Evolutionary conservation across 2,888 invertebrate genomes (phyloP), one percentile per base, ranked within the genome.

Genomic region (Clivina fossor): DNA sequence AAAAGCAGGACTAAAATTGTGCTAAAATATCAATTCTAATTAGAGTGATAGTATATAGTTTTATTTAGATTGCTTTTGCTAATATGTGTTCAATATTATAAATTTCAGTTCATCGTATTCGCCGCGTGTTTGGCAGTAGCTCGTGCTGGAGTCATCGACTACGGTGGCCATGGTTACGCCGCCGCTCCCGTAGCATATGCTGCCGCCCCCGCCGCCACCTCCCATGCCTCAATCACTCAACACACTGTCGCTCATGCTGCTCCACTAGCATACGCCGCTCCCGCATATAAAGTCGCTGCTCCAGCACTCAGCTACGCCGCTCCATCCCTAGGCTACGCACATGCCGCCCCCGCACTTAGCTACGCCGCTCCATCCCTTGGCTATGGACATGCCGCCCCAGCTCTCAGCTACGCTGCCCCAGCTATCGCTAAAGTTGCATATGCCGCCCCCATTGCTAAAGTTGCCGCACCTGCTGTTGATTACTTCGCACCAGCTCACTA

Each of bases 401-500:
- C 28, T 38, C 32, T 18, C 8, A 15, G 28, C 26, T 55, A 59
- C 20, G 57, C 61, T 22, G 50, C 63, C 38, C 61, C 60, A 9
- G 56, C 40, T 15, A 9, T 30, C 19, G 5, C 60, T 4, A 57
- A 58, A 8, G 30, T 40, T 5, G 16, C 13, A 8, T 30, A 26
- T 19, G 38, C 47, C 15, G 47, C 47, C 30, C 38, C 47, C 11
- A 71, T 72, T 1, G 55, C 60, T 40, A 75, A 76, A 33, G 69
- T 75, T 53, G 72, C 75, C 16, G n/a, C n/a, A n/a, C n/a, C n/a
- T n/a, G 72, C 75, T 41, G 72, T 69, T 47, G 69, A 70, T 65
- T 62, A 58, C 4, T 65, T 71, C 7, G 76, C 74, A 1, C 76
- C 76, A 55, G 74, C 73, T 24, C 71, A 71, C 38, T 75, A 75